Evolutionary conservation across 1,140 invertebrate genomes (phyloP), one percentile per base, ranked within the genome.

Genomic region (Drosophila albomicans): DNA sequence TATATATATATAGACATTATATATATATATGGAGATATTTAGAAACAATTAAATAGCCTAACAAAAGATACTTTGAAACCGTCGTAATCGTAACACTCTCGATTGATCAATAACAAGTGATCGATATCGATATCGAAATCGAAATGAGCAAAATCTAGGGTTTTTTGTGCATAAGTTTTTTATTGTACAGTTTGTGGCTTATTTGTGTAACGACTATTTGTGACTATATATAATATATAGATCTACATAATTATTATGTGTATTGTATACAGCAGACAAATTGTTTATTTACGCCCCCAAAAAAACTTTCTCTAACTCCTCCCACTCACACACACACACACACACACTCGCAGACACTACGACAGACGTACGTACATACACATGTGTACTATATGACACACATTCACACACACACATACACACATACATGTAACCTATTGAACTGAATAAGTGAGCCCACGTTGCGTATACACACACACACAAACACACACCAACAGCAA

Each of bases 171-270:
- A 87, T 87, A 86, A 79, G 79, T 82, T 57, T 38, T 75, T 86
- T 78, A 65, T 78, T 79, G 77, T 79, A 79, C 77, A 79, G 77
- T 79, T 87, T 88, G 82, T 87, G 82, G 82, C 82, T 87, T 87
- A 87, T 87, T 87, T 87, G 84, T 87, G 84, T 87, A 88, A 82
- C 58, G 78, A 87, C 75, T 82, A 78, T 78, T 68, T 82, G 49
- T 70, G 61, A 82, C 70, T 67, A 79, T 82, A 77, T 80, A 68
- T 62, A 20, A 25, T 70, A 46, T 67, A 85, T 74, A 71, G 20
- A 61, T 59, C 54, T 28, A 59, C 28, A 66, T 72, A 51, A 38
- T 38, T 38, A 38, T 38, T 66, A 71, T 30, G 57, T 52, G 20
- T 72, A 63, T 62, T 38, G 30, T 72, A 65, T 56, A 57, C 59